phyloP scores from a whole-genome alignment of 2,113 vertebrate species.

The Ictalurus punctatus region DNA sequence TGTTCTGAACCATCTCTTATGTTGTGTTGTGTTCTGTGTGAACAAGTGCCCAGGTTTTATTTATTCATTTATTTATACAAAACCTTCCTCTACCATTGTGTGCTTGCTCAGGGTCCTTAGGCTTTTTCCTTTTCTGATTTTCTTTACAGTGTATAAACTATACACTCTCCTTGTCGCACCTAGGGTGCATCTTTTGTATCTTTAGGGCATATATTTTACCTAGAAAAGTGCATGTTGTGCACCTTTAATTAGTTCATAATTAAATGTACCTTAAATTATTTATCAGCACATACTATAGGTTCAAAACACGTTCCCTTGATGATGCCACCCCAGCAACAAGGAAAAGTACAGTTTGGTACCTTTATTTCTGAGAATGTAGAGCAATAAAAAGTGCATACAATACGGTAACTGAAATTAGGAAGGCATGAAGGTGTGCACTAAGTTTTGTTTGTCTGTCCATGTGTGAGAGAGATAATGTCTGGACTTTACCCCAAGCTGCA shows the following conservation, averaged over 20 bases:
- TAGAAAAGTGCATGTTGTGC: neutral
- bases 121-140: neutral
- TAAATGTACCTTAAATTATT: neutral
- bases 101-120: too few relatives aligned
- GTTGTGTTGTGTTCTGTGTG: neutral
- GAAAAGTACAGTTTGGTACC: neutral
- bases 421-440: neutral
- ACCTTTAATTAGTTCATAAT: too few relatives aligned
- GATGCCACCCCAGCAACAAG: neutral
- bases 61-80: too few relatives aligned
- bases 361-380: neutral
- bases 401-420: neutral
- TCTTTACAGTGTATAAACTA: neutral
- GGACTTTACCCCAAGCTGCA: conserved; percentile 32
- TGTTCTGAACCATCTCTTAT: neutral
- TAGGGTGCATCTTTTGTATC: neutral
- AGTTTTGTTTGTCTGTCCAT: neutral
- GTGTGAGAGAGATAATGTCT: conserved; percentile 19
- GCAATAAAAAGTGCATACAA: neutral
- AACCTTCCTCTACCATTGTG: neutral
- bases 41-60: neutral
- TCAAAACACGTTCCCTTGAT: neutral
- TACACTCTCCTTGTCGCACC: neutral
- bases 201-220: neutral
- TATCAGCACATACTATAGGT: neutral